Evolutionary conservation across 2,113 vertebrate species (phyloP).

Genomic region (Speoplatyrhinus poulsoni): DNA sequence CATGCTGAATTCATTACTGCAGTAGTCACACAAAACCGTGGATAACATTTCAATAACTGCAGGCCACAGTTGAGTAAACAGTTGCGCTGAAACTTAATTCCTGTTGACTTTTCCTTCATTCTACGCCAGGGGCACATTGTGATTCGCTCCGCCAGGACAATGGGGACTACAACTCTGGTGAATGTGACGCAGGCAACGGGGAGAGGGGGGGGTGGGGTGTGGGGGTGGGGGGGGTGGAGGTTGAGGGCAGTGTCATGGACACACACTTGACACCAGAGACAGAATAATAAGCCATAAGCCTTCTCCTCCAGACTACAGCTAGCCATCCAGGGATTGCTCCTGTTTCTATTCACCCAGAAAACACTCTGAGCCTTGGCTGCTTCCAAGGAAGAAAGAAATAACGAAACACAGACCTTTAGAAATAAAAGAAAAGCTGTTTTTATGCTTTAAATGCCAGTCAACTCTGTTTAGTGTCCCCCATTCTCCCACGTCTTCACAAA

Average conservation of each 20-base stretch:
- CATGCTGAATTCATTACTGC: constrained; percentile 98
- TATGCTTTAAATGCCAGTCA: constrained; percentile 19
- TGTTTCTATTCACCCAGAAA: constrained; percentile 42
- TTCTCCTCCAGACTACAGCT: constrained; percentile 57
- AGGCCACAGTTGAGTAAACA: constrained; percentile 99
- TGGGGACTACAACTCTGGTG: constrained; percentile 93
- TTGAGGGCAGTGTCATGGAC: constrained; percentile 70
- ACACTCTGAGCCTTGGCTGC: constrained; percentile 47
- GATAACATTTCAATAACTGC: constrained; percentile 99
- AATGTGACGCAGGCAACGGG: constrained; percentile 83
- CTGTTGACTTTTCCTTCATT: constrained; percentile 98
- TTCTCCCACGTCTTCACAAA: constrained; percentile 10
- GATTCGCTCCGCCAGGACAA: constrained; percentile 92
- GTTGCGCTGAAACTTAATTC: constrained; percentile 99
- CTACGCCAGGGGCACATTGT: constrained; percentile 94
- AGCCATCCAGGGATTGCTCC: constrained; percentile 40
- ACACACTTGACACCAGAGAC: constrained; percentile 72
- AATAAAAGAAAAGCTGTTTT: neutral
- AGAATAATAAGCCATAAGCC: constrained; percentile 52
- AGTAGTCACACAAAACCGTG: constrained; percentile 98
- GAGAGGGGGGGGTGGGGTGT: neutral
- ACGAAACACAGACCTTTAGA: constrained; percentile 13
- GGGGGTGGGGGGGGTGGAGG: constrained; percentile 12
- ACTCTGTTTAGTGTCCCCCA: neutral
- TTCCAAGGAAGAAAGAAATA: constrained; percentile 34